These are phyloP conservation scores for Acrocephalus arundinaceus DNA, from an alignment of 2,113 vertebrate species.

Conservation along the genomic window DNA sequence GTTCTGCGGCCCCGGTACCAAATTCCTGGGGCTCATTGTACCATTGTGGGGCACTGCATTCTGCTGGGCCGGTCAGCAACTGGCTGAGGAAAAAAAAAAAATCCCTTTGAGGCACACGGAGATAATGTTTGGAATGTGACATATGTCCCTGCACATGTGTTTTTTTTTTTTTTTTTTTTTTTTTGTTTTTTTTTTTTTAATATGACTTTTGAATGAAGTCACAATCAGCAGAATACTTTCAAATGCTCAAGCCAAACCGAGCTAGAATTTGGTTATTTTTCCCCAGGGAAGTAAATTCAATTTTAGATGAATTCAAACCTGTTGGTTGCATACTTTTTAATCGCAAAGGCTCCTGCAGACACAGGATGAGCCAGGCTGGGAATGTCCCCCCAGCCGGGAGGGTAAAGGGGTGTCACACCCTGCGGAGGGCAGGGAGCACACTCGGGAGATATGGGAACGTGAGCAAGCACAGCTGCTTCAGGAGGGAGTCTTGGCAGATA, in stretches of 20 bases:
- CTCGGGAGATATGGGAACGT: neutral
- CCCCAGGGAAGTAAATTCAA: neutral
- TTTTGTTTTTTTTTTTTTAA: too few relatives aligned
- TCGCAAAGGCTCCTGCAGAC: accelerated
- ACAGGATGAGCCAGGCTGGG: neutral
- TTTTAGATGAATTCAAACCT: neutral
- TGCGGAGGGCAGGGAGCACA: neutral
- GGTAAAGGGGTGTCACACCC: neutral
- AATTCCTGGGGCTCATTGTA: accelerated
- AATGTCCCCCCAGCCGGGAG: neutral
- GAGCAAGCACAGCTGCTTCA: neutral
- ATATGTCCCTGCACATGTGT: neutral
- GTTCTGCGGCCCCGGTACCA: too few relatives aligned
- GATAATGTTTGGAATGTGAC: neutral
- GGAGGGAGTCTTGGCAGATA: neutral
- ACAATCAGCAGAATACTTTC: neutral
- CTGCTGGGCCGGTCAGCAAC: neutral
- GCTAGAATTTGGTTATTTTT: neutral
- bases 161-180: too few relatives aligned
- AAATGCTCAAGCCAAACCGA: neutral
- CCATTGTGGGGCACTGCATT: neutral
- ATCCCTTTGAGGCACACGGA: accelerated
- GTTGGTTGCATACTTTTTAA: too few relatives aligned
- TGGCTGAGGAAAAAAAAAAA: neutral
- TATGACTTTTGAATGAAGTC: neutral